Percentiles rank a stretch among this genome's conserved stretches.
These are phyloP conservation scores for Agapostemon virescens DNA, from an alignment of 2,888 invertebrate genomes.

Conservation along the genomic window DNA sequence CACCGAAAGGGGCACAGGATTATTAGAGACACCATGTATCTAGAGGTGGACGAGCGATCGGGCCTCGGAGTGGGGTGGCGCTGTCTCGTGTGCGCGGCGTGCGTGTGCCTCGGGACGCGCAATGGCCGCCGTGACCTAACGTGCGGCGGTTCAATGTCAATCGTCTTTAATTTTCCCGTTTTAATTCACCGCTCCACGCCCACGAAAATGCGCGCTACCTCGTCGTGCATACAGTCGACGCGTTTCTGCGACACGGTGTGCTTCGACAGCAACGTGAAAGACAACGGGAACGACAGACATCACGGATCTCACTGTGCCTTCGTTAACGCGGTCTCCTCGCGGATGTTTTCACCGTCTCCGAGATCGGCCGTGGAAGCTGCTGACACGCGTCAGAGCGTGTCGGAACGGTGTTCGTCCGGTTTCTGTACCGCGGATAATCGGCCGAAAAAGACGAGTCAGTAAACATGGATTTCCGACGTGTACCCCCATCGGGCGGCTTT, in stretches of 20 bases:
- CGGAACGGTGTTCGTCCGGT: constrained; percentile 5
- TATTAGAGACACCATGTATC: constrained; percentile 49
- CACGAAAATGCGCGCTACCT: constrained; percentile 63
- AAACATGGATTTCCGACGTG: constrained; percentile 24
- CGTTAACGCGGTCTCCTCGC: constrained; percentile 14
- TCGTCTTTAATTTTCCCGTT: constrained; percentile 69
- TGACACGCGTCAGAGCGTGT: constrained; percentile 52
- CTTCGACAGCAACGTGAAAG: background rate
- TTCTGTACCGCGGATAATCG: background rate
- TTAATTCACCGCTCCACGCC: constrained; percentile 63
- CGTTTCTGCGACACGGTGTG: constrained; percentile 52
- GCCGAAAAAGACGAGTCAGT: constrained; percentile 20
- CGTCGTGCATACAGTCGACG: constrained; percentile 55
- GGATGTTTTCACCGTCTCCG: constrained; percentile 28
- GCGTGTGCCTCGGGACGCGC: constrained; percentile 62
- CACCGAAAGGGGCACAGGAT: background rate
- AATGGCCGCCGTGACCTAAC: constrained; percentile 75
- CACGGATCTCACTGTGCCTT: background rate
- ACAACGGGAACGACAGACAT: background rate
- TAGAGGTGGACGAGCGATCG: constrained; percentile 21
- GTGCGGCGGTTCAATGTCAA: constrained; percentile 68
- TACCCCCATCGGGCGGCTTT: constrained; percentile 36
- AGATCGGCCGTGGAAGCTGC: constrained; percentile 31
- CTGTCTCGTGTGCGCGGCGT: constrained; percentile 59
- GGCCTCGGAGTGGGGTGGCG: constrained; percentile 54